Evolutionary conservation across 2,113 vertebrate genomes (phyloP), one percentile per base, ranked within the genome.

Genomic region (Callorhinus ursinus): DNA sequence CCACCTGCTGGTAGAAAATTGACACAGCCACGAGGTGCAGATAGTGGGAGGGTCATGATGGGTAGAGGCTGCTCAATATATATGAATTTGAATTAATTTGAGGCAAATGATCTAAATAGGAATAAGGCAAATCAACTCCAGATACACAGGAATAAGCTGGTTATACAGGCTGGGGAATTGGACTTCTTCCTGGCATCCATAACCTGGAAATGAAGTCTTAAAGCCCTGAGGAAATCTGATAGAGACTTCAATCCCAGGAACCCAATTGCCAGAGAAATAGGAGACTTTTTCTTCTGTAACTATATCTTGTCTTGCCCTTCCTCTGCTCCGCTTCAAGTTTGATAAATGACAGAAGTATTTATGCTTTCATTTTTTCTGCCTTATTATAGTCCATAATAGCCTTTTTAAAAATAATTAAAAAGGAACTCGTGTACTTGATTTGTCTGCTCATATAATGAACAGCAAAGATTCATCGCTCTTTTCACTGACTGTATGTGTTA

Each of bases 401-500:
- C 71, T 88, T 96, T 13, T 76, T 93, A 91, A 91, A 84, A 88
- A 90, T 49, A 91, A 65, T 92, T 91, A 51, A 81, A 96, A 92
- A 81, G 12, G n/a, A 90, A 97, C 97, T 88, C 95, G 69, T 95
- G 95, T 93, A 84, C 65, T 98, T 96, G 39, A 31, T 93, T 51
- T 96, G 24, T 76, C n/a, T n/a, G 61, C n/a, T 93, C 59, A 74
- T 76, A 63, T 69, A 94, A 81, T 77, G 69, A 96, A 95, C 6
- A 97, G 53, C 49, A 91, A 88, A 91, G 39, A 84, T 97, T 95
- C 49, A 92, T 96, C 46, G 96, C 36, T 96, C n/a, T 92, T 95
- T 95, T 42, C 16, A 74, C 46, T 57, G 59, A 89, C 77, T 65
- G 11, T 90, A 90, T 96, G 83, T 96, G 69, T 87, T 93, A 96